phyloP scores from a whole-genome alignment of 2,888 invertebrate genomes.

The Zele albiditarsus region DNA sequence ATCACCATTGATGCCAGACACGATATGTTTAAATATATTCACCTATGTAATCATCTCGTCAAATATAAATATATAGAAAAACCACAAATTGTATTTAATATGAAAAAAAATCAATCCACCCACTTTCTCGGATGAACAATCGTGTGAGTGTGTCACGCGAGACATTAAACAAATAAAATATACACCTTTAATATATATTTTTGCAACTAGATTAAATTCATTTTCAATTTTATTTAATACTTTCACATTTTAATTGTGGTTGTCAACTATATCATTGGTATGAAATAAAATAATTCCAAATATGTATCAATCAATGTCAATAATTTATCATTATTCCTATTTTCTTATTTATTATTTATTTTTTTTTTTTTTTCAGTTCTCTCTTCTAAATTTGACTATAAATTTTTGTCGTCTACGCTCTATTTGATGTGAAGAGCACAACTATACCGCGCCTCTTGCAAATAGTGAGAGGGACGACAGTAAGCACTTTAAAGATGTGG shows the following conservation, averaged over 20 bases:
- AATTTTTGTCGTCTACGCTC: slow-evolving; percentile 71
- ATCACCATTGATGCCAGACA: not conserved
- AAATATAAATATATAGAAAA: slow-evolving; percentile 3
- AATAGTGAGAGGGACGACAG: slow-evolving; percentile 43
- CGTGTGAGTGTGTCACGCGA: not conserved
- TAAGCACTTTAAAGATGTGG: slow-evolving; percentile 26
- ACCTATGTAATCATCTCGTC: not conserved
- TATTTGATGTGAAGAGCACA: slow-evolving; percentile 65
- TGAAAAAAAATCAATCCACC: not conserved
- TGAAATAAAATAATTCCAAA: not conserved
- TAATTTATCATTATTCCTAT: not conserved
- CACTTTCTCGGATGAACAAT: slow-evolving; percentile 6
- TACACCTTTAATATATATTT: not conserved
- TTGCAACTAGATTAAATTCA: not conserved
- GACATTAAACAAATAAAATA: not conserved
- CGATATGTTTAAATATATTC: not conserved
- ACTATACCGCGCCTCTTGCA: slow-evolving; percentile 43
- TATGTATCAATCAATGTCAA: not conserved
- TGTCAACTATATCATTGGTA: not conserved
- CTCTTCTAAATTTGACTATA: slow-evolving; percentile 66
- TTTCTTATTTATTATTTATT: no score
- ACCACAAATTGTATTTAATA: not conserved
- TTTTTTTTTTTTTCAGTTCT: not conserved
- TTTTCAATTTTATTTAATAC: slow-evolving; percentile 7
- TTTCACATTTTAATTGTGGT: not conserved